phyloP scores from a whole-genome alignment of 2,888 invertebrate genomes.

The Metopia argyrocephala region DNA sequence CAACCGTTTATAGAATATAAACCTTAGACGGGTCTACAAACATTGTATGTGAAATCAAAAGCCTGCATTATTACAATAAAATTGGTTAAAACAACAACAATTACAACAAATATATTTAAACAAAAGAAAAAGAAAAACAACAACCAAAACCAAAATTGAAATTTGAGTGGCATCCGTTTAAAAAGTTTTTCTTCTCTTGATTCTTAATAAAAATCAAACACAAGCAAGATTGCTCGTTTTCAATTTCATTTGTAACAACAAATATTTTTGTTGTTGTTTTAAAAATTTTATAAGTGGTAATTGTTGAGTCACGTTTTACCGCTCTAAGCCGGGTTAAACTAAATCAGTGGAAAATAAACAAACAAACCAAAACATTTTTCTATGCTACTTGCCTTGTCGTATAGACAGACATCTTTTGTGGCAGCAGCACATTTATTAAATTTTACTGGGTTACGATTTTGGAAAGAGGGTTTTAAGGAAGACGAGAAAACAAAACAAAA shows the following conservation, averaged over 20 bases:
- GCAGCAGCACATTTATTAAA: neutral
- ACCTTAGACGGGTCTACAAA: too few species aligned
- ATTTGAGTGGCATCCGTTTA: conserved; percentile 63
- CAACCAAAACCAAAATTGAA: conserved; percentile 39
- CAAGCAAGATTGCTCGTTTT: conserved; percentile 45
- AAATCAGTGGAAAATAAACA: conserved; percentile 3
- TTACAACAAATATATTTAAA: neutral
- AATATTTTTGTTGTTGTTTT: neutral
- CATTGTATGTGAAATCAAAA: conserved; percentile 53
- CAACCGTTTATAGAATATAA: too few species aligned
- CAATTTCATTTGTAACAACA: conserved; percentile 58
- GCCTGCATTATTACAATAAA: conserved; percentile 34
- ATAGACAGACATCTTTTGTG: neutral
- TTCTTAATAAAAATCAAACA: conserved; percentile 45
- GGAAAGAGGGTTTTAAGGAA: neutral
- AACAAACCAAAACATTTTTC: conserved; percentile 7
- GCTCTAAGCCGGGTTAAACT: conserved; percentile 55
- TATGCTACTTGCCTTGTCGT: conserved; percentile 13
- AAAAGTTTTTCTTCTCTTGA: too few species aligned
- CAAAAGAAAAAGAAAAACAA: conserved; percentile 8
- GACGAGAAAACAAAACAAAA: neutral
- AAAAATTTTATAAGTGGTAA: conserved; percentile 63
- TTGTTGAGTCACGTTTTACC: conserved; percentile 67
- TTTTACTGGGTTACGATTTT: conserved; percentile 23
- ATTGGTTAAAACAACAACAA: neutral